phyloP scores from a whole-genome alignment of 2,888 invertebrate genomes.

The Agelastica alni region DNA sequence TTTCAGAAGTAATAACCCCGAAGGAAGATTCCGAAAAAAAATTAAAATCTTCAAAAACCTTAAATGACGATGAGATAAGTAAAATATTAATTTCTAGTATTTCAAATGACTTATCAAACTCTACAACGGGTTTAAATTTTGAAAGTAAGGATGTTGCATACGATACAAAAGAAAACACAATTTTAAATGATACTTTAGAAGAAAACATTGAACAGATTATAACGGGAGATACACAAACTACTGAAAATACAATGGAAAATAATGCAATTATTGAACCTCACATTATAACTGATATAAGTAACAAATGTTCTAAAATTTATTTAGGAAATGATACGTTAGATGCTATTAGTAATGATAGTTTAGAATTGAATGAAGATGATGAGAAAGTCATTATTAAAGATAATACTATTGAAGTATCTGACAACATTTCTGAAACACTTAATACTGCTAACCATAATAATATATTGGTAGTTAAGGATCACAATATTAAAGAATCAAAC shows the following conservation, averaged over 20 bases:
- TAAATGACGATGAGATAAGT: constrained; percentile 12
- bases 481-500: too few relatives aligned
- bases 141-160: neutral
- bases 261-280: too few relatives aligned
- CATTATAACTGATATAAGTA: too few relatives aligned
- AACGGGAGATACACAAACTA: neutral
- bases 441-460: too few relatives aligned
- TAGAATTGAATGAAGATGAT: constrained; percentile 11
- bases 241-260: too few relatives aligned
- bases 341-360: constrained; percentile 8
- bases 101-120: constrained; percentile 5
- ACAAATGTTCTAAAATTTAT: neutral
- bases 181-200: neutral
- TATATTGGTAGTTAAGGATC: too few relatives aligned
- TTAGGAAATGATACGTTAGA: neutral
- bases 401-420: neutral
- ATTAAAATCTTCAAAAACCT: neutral
- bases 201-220: neutral
- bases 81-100: constrained; percentile 8
- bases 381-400: neutral
- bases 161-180: neutral
- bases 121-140: neutral
- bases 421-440: too few relatives aligned
- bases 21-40: neutral
- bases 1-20: too few relatives aligned